Conservation (phyloP, 2,797 vertebrate species). For the Delichon dasypus region DNA sequence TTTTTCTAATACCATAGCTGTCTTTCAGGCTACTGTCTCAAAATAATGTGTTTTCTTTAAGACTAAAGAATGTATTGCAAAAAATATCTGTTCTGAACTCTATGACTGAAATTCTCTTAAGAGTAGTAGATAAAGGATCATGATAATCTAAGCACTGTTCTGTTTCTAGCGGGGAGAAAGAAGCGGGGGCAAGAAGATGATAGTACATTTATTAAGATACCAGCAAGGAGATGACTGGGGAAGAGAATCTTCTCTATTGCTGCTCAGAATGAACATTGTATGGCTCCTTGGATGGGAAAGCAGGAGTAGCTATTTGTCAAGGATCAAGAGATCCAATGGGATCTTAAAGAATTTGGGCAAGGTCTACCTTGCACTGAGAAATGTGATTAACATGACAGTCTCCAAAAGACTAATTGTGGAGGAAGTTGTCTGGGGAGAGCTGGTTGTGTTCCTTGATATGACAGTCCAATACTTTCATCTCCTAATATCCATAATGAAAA, state of each 20-base stretch:
- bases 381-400: not conserved
- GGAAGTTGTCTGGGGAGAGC: not conserved
- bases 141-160: not conserved
- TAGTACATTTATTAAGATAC: not conserved
- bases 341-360: not conserved
- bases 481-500: not conserved
- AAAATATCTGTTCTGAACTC: not conserved
- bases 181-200: not conserved
- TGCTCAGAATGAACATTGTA: not conserved
- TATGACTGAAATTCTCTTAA: not conserved
- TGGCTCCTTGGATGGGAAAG: not conserved
- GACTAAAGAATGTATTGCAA: not conserved
- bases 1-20: not conserved
- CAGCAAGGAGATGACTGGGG: not conserved
- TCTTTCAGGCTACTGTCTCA: not conserved
- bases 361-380: not conserved
- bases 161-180: not conserved
- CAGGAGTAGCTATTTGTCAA: not conserved
- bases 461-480: not conserved
- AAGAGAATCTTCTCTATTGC: not conserved
- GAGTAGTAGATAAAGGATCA: not conserved
- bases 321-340: not conserved
- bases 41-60: not conserved
- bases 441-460: not conserved
- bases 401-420: not conserved